Evolutionary conservation across 2,113 vertebrate genomes (phyloP).

Genomic region (Collichthys lucidus): DNA sequence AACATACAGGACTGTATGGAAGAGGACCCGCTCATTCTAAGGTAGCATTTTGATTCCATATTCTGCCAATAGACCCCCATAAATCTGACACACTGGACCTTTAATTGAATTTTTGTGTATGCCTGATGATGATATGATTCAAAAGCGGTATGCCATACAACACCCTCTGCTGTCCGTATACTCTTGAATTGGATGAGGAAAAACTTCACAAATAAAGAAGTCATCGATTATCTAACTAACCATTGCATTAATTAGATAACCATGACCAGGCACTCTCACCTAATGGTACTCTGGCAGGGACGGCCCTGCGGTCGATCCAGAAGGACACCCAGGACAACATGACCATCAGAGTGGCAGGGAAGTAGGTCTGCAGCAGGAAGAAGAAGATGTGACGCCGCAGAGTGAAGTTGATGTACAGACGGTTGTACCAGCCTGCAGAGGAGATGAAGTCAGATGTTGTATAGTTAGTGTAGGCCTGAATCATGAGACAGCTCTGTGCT

Average conservation of each 20-base stretch:
- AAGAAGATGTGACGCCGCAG: constrained; percentile 94
- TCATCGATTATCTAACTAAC: neutral
- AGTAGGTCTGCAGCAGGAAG: constrained; percentile 96
- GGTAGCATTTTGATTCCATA: no score
- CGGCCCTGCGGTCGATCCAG: constrained; percentile 93
- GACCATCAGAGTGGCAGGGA: constrained; percentile 94
- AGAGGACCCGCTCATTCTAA: no score
- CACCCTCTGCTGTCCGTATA: neutral
- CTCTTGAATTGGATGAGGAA: neutral
- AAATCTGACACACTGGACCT: no score
- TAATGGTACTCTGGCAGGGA: constrained; percentile 94
- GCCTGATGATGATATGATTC: no score
- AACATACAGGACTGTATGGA: no score
- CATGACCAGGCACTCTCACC: constrained; percentile 80
- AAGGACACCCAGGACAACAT: constrained; percentile 97
- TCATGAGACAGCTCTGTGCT: neutral
- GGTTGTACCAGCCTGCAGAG: constrained; percentile 93
- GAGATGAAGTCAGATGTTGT: neutral
- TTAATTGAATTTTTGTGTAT: no score
- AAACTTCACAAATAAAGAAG: neutral
- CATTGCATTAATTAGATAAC: neutral
- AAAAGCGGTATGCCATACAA: neutral
- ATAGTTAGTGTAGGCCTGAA: neutral
- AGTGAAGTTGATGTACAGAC: constrained; percentile 95
- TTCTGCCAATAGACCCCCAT: no score